Conservation (phyloP, 2,888 invertebrate species). For the Dryadula phaetusa region DNA sequence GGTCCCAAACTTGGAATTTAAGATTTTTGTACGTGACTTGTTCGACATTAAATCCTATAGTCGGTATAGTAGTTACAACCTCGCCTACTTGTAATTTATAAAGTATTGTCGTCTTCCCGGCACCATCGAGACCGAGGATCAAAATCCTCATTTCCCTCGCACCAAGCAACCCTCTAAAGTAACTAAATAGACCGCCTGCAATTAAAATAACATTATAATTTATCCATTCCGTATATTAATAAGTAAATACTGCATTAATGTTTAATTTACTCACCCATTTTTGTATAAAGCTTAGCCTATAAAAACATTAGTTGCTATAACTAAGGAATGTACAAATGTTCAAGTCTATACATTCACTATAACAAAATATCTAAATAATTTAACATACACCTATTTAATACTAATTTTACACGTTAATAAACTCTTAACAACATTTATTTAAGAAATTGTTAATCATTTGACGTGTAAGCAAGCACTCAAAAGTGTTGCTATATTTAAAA, state of each 20-base stretch:
- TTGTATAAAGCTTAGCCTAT: constrained; percentile 63
- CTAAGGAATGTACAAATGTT: constrained; percentile 56
- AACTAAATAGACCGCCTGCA: constrained; percentile 97
- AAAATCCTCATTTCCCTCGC: constrained; percentile 99
- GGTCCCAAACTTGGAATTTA: constrained; percentile 99
- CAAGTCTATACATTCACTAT: constrained; percentile 44
- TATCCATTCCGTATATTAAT: constrained; percentile 1
- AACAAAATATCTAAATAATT: constrained; percentile 18
- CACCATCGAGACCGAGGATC: constrained; percentile 98
- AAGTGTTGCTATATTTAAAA: constrained; percentile 41
- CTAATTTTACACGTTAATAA: constrained; percentile 37
- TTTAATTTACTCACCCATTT: constrained; percentile 72
- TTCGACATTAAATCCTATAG: constrained; percentile 99
- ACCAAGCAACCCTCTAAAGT: constrained; percentile 97
- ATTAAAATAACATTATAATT: constrained; percentile 47
- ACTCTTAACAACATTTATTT: constrained; percentile 48
- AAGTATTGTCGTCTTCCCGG: constrained; percentile 99
- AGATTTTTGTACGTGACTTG: constrained; percentile 99
- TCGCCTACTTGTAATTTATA: constrained; percentile 99
- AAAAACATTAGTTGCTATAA: constrained; percentile 70
- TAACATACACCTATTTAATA: constrained; percentile 33
- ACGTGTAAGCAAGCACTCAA: constrained; percentile 53
- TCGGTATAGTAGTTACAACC: constrained; percentile 99
- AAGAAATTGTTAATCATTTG: constrained; percentile 51
- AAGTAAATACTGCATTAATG: constrained; percentile 38